Evolutionary conservation across 1,140 invertebrate species (phyloP), one percentile per base, ranked within the genome.

Genomic region (honey bee (Apis mellifera)): DNA sequence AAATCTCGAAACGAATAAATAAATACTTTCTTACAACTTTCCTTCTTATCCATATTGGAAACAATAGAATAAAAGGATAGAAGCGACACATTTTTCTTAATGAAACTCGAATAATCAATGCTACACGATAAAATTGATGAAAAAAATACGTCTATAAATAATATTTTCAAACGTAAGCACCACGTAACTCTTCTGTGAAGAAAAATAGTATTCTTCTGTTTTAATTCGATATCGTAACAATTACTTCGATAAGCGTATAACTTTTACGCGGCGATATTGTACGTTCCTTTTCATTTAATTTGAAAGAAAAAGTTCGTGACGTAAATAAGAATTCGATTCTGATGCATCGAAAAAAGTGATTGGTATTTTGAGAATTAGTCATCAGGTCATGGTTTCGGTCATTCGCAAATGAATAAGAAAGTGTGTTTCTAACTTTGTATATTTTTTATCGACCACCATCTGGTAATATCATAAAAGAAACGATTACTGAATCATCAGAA

Each of bases 361-460:
- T 60, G 23, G 32, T 87, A 76, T 87, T 85, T 85, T 77, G 42
- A 85, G 15, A 77, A 17, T 88, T 87, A 82, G 15, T 88, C 83
- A 87, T 32, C 21, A 13, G 59, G 17, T 75, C 12, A 19, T 59
- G n/a, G 70, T 75, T 66, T 50, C 54, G 60, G 2, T n/a, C n/a
- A 52, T 57, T n/a, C 12, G 19, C 32, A 15, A 52, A 23, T 23
- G 57, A 82, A 78, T 71, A 54, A 78, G 32, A 26, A 52, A 12
- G n/a, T 5, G 12, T 54, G 23, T 17, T 15, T 26, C 42, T 19
- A 26, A 42, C 1, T 59, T 42, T 72, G 75, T 77, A 66, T 86
- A 84, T 86, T 86, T 84, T 78, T 19, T 32, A 82, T n/a, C n/a
- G n/a, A n/a, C n/a, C n/a, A n/a, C n/a, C n/a, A n/a, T n/a, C n/a